phyloP scores from a whole-genome alignment of 2,113 vertebrate species.

The Hipposideros armiger region DNA sequence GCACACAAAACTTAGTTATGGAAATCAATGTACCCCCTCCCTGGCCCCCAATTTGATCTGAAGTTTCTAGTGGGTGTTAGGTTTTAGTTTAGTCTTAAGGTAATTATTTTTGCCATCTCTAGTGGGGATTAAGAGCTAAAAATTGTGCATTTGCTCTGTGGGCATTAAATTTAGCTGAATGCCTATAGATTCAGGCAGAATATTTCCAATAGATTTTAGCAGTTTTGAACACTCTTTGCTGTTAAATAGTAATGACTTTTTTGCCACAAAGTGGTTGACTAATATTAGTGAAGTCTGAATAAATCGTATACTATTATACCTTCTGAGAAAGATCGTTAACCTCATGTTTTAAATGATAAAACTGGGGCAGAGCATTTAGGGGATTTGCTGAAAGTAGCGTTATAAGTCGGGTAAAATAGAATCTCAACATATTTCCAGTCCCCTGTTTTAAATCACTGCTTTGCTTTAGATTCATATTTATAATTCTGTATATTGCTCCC shows the following conservation, averaged over 20 bases:
- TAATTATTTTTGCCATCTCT: constrained; percentile 29
- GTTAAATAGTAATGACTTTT: constrained; percentile 54
- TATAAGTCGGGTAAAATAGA: not conserved
- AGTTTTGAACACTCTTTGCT: not conserved
- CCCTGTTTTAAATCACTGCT: not conserved
- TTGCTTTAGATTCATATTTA: not conserved
- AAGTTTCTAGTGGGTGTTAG: not conserved
- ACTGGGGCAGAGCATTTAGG: not conserved
- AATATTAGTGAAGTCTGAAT: not conserved
- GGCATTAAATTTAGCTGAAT: constrained; percentile 43
- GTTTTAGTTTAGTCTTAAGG: not conserved
- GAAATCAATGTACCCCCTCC: not conserved
- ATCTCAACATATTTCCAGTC: not conserved
- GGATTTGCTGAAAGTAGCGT: not conserved
- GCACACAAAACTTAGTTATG: constrained; percentile 38
- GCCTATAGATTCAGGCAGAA: not conserved
- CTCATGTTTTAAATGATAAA: constrained; percentile 33
- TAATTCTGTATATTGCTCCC: not conserved
- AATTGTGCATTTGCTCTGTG: not conserved
- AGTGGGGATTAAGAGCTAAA: not conserved
- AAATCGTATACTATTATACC: not conserved
- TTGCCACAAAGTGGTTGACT: constrained; percentile 12
- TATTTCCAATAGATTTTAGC: constrained; percentile 43
- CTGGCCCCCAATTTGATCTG: not conserved
- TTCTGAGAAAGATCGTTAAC: constrained; percentile 18